A percentile compares a stretch with the other conserved stretches of the same genome.
phyloP scores from a whole-genome alignment of 2,113 vertebrate genomes.

The Columba janthina region DNA sequence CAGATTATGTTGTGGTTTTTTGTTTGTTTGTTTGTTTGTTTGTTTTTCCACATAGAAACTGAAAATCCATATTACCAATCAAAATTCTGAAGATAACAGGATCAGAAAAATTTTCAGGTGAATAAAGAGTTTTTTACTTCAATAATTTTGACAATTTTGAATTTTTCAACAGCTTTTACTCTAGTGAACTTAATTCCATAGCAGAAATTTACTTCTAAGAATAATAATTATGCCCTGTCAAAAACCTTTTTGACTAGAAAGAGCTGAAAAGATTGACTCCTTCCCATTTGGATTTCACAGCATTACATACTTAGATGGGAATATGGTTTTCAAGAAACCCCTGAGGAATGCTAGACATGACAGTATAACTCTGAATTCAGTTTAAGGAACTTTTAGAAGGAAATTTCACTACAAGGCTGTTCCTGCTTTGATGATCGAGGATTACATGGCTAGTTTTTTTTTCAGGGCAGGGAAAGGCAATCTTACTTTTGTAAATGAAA shows the following conservation, averaged over 20 bases:
- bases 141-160: background rate
- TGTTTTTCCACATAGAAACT: background rate
- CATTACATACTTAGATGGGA: background rate
- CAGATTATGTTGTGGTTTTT: background rate
- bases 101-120: background rate
- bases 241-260: constrained; percentile 14
- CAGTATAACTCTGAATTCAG: background rate
- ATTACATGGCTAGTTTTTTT: background rate
- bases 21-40: too few relatives aligned
- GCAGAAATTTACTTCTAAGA: constrained; percentile 13
- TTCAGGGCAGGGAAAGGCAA: background rate
- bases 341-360: background rate
- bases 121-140: background rate
- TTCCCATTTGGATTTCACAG: constrained; percentile 6
- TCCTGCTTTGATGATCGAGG: background rate
- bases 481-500: background rate
- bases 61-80: background rate
- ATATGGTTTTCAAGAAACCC: constrained; percentile 20
- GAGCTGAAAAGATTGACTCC: constrained; percentile 25
- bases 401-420: background rate
- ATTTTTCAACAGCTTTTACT: background rate
- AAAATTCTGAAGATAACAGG: background rate
- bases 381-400: background rate
- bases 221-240: background rate
- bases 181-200: background rate